Conservation (phyloP, 2,888 invertebrate genomes). For the Harpalus rufipes region DNA sequence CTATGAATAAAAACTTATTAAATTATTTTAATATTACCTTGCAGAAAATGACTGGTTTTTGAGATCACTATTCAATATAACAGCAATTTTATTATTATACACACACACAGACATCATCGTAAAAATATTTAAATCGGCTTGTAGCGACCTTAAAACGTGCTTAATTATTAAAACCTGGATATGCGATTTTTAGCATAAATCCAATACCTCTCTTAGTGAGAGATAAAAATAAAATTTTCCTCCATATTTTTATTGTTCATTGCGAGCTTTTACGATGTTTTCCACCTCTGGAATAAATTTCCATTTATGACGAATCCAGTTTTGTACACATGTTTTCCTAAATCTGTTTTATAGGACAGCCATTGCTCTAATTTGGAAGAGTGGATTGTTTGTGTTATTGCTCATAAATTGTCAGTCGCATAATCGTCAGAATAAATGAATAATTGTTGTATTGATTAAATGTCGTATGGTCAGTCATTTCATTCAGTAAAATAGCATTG, state of each 20-base stretch:
- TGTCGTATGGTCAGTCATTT: neutral
- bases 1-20: too few relatives aligned
- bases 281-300: slow-evolving; percentile 12
- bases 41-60: too few relatives aligned
- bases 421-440: neutral
- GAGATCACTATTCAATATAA: too few relatives aligned
- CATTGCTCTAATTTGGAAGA: slow-evolving; percentile 7
- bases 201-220: too few relatives aligned
- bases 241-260: slow-evolving; percentile 7
- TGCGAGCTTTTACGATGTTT: neutral
- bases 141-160: too few relatives aligned
- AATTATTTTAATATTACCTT: too few relatives aligned
- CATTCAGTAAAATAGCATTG: neutral
- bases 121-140: too few relatives aligned
- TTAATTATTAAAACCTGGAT: too few relatives aligned
- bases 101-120: too few relatives aligned
- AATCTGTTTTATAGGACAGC: slow-evolving; percentile 23
- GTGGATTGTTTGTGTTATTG: neutral
- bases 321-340: slow-evolving; percentile 14
- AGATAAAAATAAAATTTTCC: slow-evolving; percentile 28
- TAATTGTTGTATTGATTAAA: neutral
- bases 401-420: neutral
- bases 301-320: slow-evolving; percentile 5
- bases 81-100: too few relatives aligned
- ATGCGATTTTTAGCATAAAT: too few relatives aligned